Base-by-base conservation (phyloP, 1,140 invertebrate species). In the Planococcus citri region DNA sequence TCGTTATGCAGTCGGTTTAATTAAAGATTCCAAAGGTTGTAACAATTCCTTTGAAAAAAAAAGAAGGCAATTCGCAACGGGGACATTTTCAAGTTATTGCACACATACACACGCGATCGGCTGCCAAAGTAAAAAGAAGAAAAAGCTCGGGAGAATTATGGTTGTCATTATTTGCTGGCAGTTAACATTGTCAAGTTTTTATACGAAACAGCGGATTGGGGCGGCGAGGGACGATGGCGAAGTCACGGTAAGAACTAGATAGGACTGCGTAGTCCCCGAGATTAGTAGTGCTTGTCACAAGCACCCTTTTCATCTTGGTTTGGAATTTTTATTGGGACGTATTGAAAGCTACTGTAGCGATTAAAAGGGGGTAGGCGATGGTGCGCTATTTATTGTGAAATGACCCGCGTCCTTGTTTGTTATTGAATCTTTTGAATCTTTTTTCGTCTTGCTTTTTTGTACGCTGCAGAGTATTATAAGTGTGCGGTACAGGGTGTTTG, bases 301-400 rank as follows among this genome's bases (percentile, higher is more conserved):
- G 60, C 60, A 64, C 60, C 60, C 60, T 64, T 64, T 64, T 64
- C 9, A 64, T 64, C 60, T 64, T 64, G 60, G 60, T 64, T 64
- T 64, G 60, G 60, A 64, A 64, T 64, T 64, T 64, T 64, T 64
- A 64, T 64, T 64, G 60, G 60, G 60, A 64, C 60, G 60, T 64
- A 64, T 64, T 64, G 60, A 64, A 64, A 64, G 60, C 25, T 64
- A 64, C 60, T 64, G 60, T 64, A 64, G 60, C 60, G 60, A 64
- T 64, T 64, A 64, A 64, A 64, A 64, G 25, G 21, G 60, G 60
- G 60, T 64, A 27, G 60, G 60, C 60, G 60, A 64, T 21, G 25
- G 60, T 25, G 60, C 60, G 60, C 60, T 64, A 64, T 64, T 64
- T 64, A 64, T 64, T 64, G 60, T 64, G 60, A 64, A 64, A 64